phyloP scores from a whole-genome alignment of 2,113 vertebrate genomes.

The Pterocles gutturalis region DNA sequence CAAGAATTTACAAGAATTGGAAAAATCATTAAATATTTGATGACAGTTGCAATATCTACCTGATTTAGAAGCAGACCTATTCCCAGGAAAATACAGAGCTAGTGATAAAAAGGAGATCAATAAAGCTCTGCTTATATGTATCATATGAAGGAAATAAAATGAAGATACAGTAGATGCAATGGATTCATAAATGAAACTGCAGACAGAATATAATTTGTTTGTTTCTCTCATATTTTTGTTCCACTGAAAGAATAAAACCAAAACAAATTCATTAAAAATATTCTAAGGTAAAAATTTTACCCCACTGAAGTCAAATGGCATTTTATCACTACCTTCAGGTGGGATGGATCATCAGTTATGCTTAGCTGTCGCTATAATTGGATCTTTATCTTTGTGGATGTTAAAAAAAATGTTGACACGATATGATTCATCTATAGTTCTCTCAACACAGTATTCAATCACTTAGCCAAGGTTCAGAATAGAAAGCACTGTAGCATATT shows the following conservation, averaged over 20 bases:
- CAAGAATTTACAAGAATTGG: neutral
- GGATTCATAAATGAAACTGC: neutral
- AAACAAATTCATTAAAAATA: neutral
- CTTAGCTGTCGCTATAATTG: neutral
- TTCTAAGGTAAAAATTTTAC: neutral
- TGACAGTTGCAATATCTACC: constrained; percentile 27
- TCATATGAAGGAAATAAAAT: constrained; percentile 29
- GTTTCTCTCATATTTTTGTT: neutral
- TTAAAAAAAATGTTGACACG: neutral
- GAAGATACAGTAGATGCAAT: neutral
- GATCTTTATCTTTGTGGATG: neutral
- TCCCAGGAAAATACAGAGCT: constrained; percentile 16
- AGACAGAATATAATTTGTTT: neutral
- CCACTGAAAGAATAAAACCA: neutral
- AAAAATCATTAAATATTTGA: constrained; percentile 62
- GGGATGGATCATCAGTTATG: neutral
- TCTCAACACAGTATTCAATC: neutral
- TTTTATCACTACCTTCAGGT: neutral
- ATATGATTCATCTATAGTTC: neutral
- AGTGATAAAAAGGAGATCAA: constrained; percentile 33
- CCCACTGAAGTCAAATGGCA: neutral
- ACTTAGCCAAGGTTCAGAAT: neutral
- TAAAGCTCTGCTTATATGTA: constrained; percentile 28
- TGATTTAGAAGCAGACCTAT: constrained; percentile 48
- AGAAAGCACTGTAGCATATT: neutral